Conservation (phyloP, 2,888 invertebrate genomes). For the Colletes collaris region DNA sequence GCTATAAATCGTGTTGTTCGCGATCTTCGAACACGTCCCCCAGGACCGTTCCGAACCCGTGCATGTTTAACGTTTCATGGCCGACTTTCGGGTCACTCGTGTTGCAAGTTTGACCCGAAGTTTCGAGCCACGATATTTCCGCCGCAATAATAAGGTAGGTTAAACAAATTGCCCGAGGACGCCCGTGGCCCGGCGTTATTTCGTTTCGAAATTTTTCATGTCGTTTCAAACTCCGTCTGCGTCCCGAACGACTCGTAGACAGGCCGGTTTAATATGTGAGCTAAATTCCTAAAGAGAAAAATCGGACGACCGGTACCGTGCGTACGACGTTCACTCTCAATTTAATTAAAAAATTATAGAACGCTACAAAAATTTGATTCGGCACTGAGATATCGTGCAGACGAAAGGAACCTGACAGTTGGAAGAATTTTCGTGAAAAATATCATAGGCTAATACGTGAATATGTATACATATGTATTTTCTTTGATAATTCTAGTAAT, state of each 20-base stretch:
- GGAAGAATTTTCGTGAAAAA: too few species aligned
- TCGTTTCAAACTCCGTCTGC: slow-evolving; percentile 2
- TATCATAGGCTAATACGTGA: too few species aligned
- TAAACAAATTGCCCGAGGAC: slow-evolving; percentile 32
- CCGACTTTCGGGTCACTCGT: background rate
- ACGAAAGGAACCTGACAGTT: too few species aligned
- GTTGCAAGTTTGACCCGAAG: background rate
- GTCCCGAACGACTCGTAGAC: background rate
- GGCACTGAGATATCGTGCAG: too few species aligned
- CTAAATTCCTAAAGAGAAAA: background rate
- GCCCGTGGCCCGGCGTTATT: slow-evolving; percentile 9
- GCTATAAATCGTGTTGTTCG: too few species aligned
- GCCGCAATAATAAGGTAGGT: slow-evolving; percentile 12
- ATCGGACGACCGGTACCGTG: too few species aligned
- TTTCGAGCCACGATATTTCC: background rate
- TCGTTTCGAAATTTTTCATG: slow-evolving; percentile 30
- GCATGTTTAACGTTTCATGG: background rate
- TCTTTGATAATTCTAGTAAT: too few species aligned
- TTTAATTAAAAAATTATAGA: too few species aligned
- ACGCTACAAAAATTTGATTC: too few species aligned
- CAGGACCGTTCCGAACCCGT: background rate
- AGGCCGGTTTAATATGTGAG: background rate
- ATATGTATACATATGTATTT: too few species aligned
- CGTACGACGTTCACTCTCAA: too few species aligned
- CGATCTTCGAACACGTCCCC: too few species aligned